phyloP scores from a whole-genome alignment of 2,888 invertebrate genomes.

The Napeogenes sylphis region DNA sequence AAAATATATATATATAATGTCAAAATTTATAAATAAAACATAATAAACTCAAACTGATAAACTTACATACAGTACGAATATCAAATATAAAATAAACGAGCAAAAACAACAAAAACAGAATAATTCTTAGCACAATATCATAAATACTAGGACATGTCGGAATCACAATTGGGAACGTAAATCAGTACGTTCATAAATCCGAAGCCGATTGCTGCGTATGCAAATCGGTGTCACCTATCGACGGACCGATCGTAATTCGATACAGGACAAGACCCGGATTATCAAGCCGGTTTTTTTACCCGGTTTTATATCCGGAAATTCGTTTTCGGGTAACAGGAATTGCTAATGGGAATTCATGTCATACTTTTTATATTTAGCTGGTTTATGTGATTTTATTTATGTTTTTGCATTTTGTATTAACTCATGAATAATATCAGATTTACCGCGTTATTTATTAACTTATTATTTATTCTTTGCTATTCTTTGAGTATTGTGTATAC shows the following conservation, averaged over 20 bases:
- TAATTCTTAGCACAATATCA: conserved; percentile 2
- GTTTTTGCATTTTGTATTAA: no score
- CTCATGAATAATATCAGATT: no score
- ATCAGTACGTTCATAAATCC: conserved; percentile 19
- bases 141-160: conserved; percentile 2
- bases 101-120: not conserved
- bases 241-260: conserved; percentile 30
- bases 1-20: no score
- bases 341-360: not conserved
- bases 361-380: no score
- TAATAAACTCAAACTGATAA: no score
- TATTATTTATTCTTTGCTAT: no score
- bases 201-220: conserved; percentile 21
- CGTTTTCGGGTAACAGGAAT: not conserved
- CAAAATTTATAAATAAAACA: no score
- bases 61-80: no score
- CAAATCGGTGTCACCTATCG: conserved; percentile 29
- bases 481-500: no score
- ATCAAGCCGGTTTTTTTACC: conserved; percentile 9
- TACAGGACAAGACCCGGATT: conserved; percentile 25
- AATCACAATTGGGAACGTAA: conserved; percentile 5
- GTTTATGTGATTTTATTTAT: no score
- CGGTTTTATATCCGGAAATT: conserved; percentile 1
- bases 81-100: not conserved
- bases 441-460: no score